These are phyloP conservation scores for Halocynthia aurantium DNA, from an alignment of 23 tunicate species.

Conservation along the genomic window DNA sequence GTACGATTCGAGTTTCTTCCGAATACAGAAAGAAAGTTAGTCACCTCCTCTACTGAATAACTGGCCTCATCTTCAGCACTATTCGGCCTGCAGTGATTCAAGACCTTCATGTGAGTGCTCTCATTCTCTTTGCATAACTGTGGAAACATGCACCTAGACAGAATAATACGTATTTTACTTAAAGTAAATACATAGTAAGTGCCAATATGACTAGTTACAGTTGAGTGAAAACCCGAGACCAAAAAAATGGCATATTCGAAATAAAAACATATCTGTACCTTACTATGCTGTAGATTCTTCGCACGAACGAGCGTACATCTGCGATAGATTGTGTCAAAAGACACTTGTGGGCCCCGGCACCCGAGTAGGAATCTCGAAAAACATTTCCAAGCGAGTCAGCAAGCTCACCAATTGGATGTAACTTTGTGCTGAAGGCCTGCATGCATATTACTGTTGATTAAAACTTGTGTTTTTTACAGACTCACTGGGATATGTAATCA, in stretches of 20 bases:
- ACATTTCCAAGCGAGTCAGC: conserved; percentile 17
- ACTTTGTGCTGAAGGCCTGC: conserved; percentile 18
- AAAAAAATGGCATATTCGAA: not conserved
- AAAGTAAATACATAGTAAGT: not conserved
- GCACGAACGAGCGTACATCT: conserved; percentile 20
- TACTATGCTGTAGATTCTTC: conserved; percentile 20
- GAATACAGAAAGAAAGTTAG: not conserved
- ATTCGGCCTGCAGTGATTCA: not conserved
- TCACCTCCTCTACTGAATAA: not conserved
- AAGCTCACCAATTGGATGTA: conserved; percentile 24
- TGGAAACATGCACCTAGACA: conserved; percentile 10
- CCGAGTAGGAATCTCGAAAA: conserved; percentile 25
- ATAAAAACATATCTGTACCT: not conserved
- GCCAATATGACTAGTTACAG: not conserved
- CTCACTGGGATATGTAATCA: too few species aligned
- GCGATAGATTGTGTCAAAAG: conserved; percentile 20
- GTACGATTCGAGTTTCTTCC: not conserved
- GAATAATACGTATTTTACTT: not conserved
- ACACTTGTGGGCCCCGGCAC: conserved; percentile 28
- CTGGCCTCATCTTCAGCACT: not conserved
- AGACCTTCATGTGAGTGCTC: conserved; percentile 15
- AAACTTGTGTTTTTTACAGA: too few species aligned
- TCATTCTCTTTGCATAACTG: conserved; percentile 6
- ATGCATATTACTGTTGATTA: too few species aligned
- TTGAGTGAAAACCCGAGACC: not conserved